Conservation (phyloP, 2,888 invertebrate species). For the Ormyrus thymus region DNA sequence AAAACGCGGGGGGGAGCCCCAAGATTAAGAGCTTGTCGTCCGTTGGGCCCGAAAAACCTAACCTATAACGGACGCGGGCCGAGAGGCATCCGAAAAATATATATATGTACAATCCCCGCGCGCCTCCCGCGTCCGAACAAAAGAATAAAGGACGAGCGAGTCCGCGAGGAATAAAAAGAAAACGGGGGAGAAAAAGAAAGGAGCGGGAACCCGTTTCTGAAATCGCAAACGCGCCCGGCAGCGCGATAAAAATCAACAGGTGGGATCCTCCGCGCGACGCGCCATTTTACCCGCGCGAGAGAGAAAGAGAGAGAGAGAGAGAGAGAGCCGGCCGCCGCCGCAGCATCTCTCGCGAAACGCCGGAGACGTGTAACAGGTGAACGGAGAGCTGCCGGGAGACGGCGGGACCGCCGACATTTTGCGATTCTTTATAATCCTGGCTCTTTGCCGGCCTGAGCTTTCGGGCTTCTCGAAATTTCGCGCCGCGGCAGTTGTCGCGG, state of each 20-base stretch:
- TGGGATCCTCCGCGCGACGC: constrained; percentile 43
- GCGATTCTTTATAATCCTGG: too few species aligned
- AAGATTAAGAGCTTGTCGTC: constrained; percentile 22
- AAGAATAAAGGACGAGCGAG: not conserved
- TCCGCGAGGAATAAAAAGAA: not conserved
- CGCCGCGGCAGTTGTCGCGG: too few species aligned
- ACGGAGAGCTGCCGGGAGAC: not conserved
- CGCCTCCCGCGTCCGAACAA: not conserved
- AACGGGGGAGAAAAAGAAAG: not conserved
- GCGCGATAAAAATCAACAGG: constrained; percentile 57
- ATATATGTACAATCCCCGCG: constrained; percentile 4
- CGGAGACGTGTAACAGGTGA: constrained; percentile 37
- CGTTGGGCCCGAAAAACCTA: not conserved
- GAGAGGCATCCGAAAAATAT: too few species aligned
- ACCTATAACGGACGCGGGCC: not conserved
- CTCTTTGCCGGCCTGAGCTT: too few species aligned
- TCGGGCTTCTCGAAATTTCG: too few species aligned
- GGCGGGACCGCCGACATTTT: too few species aligned
- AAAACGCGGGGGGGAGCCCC: not conserved
- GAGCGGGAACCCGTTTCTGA: constrained; percentile 47
- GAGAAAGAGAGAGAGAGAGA: too few species aligned
- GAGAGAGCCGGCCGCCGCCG: too few species aligned
- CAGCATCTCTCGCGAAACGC: constrained; percentile 2
- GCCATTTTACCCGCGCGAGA: constrained; percentile 21
- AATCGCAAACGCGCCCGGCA: constrained; percentile 31